Evolutionary conservation across 2,888 invertebrate genomes (phyloP).

Genomic region (Lampropteryx suffumata): DNA sequence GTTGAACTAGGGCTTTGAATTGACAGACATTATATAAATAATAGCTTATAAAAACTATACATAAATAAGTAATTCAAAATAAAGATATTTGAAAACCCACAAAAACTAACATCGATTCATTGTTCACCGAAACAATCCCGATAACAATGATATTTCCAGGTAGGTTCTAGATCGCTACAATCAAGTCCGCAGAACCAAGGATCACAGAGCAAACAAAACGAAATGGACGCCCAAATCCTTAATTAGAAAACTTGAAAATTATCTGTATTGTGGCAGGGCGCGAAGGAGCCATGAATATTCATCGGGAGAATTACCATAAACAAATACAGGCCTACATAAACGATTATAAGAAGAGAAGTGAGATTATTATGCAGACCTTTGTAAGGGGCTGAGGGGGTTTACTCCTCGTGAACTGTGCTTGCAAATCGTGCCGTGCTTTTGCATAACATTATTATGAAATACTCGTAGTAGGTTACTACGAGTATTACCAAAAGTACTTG

Average conservation of each 20-base stretch:
- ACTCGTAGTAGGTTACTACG: conserved; percentile 6
- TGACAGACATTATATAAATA: too few species aligned
- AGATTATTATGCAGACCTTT: conserved; percentile 34
- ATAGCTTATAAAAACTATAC: too few species aligned
- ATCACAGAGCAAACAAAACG: conserved; percentile 30
- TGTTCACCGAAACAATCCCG: too few species aligned
- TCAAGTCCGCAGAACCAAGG: conserved; percentile 6
- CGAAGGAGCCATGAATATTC: conserved; percentile 49
- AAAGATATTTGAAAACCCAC: too few species aligned
- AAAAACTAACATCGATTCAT: too few species aligned
- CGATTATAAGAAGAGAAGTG: conserved; percentile 39
- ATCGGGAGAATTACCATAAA: conserved; percentile 50
- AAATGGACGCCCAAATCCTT: conserved; percentile 32
- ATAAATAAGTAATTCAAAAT: too few species aligned
- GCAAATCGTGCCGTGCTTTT: conserved; percentile 22
- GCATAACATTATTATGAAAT: conserved; percentile 25
- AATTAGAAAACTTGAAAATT: conserved; percentile 41
- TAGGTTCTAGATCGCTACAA: conserved; percentile 2
- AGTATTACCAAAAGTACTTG: conserved; percentile 1
- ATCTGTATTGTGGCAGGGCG: conserved; percentile 38
- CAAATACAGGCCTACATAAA: conserved; percentile 45
- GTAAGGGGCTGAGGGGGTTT: conserved; percentile 18
- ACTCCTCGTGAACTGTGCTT: conserved; percentile 13
- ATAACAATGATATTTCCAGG: neutral
- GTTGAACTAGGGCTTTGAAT: too few species aligned